These are phyloP conservation scores for Fregetta grallaria DNA, from an alignment of 2,113 vertebrate genomes.

Conservation along the genomic window DNA sequence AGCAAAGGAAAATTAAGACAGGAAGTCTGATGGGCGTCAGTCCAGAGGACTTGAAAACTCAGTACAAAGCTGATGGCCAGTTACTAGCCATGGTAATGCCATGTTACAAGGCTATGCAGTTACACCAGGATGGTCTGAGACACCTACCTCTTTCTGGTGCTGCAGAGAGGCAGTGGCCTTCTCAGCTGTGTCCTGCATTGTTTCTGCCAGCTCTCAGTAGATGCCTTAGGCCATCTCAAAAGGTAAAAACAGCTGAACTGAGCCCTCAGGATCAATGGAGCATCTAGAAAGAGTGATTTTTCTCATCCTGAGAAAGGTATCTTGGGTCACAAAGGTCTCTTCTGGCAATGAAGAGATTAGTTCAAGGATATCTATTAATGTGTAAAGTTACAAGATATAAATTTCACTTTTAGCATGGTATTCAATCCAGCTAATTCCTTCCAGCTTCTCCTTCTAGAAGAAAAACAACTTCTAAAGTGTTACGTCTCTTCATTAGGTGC, in stretches of 20 bases:
- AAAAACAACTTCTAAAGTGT: neutral
- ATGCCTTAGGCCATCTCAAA: neutral
- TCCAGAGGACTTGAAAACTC: neutral
- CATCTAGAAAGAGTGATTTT: neutral
- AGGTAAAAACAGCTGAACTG: neutral
- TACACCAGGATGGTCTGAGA: neutral
- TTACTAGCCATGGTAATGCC: neutral
- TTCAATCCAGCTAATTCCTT: neutral
- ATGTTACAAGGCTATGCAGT: neutral
- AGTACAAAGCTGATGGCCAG: accelerated
- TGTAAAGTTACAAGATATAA: neutral
- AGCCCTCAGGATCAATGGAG: neutral
- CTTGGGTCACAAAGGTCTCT: neutral
- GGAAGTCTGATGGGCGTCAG: neutral
- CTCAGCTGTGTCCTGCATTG: neutral
- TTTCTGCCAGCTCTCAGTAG: neutral
- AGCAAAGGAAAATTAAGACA: neutral
- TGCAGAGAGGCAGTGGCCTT: neutral
- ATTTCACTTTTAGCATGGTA: neutral
- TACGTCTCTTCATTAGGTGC: neutral
- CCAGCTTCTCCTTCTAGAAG: neutral
- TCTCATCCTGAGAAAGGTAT: neutral
- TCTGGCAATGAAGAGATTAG: neutral
- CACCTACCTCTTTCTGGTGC: neutral
- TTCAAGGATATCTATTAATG: neutral